A percentile compares a stretch with the other conserved stretches of the same genome.
phyloP scores from a whole-genome alignment of 2,797 vertebrate genomes.

The Hozukius guyotensis region DNA sequence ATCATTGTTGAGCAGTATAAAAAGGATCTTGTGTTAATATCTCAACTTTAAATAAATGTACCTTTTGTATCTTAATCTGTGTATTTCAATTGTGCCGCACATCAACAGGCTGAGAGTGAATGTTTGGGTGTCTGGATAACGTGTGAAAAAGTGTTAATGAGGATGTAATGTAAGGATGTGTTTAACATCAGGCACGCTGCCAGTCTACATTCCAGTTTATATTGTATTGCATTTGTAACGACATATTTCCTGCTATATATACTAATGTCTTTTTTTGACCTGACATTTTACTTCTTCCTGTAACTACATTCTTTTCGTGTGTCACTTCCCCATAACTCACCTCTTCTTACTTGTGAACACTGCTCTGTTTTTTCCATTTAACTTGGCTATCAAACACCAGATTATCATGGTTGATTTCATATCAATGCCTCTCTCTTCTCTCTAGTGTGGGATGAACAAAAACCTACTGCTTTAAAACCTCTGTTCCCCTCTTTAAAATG shows the following conservation, averaged over 20 bases:
- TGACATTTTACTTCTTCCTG: background rate
- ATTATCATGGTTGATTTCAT: background rate
- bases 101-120: background rate
- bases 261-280: background rate
- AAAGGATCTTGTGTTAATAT: background rate
- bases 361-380: background rate
- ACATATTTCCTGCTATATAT: background rate
- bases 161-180: background rate
- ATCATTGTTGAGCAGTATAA: too few relatives aligned
- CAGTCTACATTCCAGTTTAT: constrained; percentile 43
- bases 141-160: background rate
- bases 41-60: constrained; percentile 34
- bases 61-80: background rate
- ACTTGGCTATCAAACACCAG: background rate
- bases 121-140: background rate
- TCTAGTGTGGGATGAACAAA: background rate
- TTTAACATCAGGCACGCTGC: constrained; percentile 22
- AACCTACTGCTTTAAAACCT: background rate
- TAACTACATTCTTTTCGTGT: background rate
- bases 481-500: background rate
- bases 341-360: background rate
- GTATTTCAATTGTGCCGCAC: background rate
- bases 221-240: background rate
- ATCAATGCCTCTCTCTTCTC: background rate
- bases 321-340: background rate